A percentile compares a stretch with the other conserved stretches of the same genome.
These are phyloP conservation scores for Mylabris sibirica DNA, from an alignment of 2,888 invertebrate genomes.

Conservation along the genomic window DNA sequence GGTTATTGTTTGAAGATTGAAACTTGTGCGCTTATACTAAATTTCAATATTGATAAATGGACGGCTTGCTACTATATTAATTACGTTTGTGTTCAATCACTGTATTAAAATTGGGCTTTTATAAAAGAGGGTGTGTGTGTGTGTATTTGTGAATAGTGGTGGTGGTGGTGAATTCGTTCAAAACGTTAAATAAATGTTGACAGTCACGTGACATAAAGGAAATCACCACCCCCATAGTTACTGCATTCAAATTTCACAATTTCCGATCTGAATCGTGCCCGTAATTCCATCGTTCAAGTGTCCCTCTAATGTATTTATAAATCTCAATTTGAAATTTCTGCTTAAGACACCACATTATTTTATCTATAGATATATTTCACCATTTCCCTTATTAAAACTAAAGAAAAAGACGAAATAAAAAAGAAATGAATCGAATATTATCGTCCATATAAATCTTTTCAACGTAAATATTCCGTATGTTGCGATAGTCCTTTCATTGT, in stretches of 20 bases:
- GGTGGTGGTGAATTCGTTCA: neutral
- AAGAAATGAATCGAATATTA: neutral
- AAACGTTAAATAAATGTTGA: conserved; percentile 43
- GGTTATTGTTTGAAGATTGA: conserved; percentile 33
- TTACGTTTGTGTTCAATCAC: conserved; percentile 41
- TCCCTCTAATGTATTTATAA: conserved; percentile 56
- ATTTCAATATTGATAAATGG: conserved; percentile 41
- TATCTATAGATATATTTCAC: conserved; percentile 49
- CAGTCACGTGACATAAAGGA: conserved; percentile 54
- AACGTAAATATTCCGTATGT: too few relatives aligned
- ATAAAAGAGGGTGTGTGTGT: conserved; percentile 22
- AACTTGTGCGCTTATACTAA: conserved; percentile 12
- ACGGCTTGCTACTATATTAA: conserved; percentile 38
- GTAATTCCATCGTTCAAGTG: conserved; percentile 56
- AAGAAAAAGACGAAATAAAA: too few relatives aligned
- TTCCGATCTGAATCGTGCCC: conserved; percentile 58
- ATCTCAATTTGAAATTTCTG: conserved; percentile 51
- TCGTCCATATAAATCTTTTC: neutral
- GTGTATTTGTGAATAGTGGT: conserved; percentile 3
- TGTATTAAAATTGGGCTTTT: conserved; percentile 41
- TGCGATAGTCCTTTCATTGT: neutral
- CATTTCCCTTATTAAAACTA: conserved; percentile 42
- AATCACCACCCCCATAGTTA: conserved; percentile 52
- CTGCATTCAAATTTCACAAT: conserved; percentile 60
- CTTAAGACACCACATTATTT: conserved; percentile 40